These are phyloP conservation scores for Neoscelio sp. DNA, from an alignment of 2,888 invertebrate genomes.

Conservation along the genomic window DNA sequence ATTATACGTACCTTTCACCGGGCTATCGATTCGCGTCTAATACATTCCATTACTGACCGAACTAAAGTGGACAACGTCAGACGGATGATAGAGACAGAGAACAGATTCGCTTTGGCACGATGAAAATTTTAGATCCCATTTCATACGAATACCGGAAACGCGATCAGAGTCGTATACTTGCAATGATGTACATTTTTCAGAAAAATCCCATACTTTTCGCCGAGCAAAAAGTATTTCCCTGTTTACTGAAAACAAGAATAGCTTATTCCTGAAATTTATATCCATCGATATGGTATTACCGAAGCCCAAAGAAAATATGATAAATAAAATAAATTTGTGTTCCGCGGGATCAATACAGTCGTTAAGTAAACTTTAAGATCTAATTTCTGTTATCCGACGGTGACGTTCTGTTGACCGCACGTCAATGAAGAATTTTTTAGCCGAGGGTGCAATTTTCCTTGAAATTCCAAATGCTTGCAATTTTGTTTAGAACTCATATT, in stretches of 20 bases:
- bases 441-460: too few relatives aligned
- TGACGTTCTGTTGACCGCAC: background rate
- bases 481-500: background rate
- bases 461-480: background rate
- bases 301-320: too few relatives aligned
- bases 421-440: background rate
- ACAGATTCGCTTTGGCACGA: slow-evolving; percentile 60
- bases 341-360: too few relatives aligned
- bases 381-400: too few relatives aligned
- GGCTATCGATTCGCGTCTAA: slow-evolving; percentile 67
- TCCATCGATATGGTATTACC: too few relatives aligned
- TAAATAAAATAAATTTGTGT: too few relatives aligned
- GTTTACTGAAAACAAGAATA: background rate
- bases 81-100: slow-evolving; percentile 57
- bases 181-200: slow-evolving; percentile 42
- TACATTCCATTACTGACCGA: slow-evolving; percentile 67
- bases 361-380: too few relatives aligned
- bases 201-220: slow-evolving; percentile 41
- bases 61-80: slow-evolving; percentile 66
- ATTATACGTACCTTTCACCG: slow-evolving; percentile 68
- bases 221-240: slow-evolving; percentile 23
- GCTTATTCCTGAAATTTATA: slow-evolving; percentile 6
- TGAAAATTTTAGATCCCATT: slow-evolving; percentile 67
- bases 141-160: slow-evolving; percentile 54
- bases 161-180: slow-evolving; percentile 53